A percentile compares a stretch with the other conserved stretches of the same genome.
phyloP scores from a whole-genome alignment of 2,888 invertebrate genomes.

The Tethea ocularis region DNA sequence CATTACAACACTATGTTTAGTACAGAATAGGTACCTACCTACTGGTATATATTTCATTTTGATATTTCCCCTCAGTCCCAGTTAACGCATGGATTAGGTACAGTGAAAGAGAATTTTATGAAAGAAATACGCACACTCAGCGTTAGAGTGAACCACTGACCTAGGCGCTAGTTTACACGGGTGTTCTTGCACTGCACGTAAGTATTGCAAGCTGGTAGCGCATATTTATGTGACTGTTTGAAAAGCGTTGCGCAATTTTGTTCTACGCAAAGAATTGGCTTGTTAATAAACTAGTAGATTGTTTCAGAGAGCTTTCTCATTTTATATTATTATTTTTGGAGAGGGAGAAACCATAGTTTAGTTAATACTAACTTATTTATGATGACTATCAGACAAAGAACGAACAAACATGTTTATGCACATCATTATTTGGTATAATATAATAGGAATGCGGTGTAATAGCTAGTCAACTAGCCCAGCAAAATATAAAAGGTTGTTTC shows the following conservation, averaged over 20 bases:
- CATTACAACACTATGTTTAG: neutral
- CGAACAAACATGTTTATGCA: too few relatives aligned
- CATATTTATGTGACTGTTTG: neutral
- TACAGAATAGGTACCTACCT: too few relatives aligned
- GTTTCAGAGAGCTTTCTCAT: too few relatives aligned
- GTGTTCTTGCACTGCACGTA: neutral
- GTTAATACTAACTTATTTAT: too few relatives aligned
- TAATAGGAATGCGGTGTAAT: too few relatives aligned
- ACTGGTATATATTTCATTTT: conserved; percentile 29
- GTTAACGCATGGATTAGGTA: conserved; percentile 62
- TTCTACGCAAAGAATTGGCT: neutral
- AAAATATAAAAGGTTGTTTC: too few relatives aligned
- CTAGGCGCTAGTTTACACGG: conserved; percentile 25
- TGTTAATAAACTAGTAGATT: neutral
- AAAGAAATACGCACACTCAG: conserved; percentile 51
- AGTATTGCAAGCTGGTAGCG: neutral
- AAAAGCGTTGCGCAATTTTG: neutral
- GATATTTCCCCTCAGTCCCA: conserved; percentile 47
- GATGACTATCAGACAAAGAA: too few relatives aligned
- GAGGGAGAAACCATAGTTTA: too few relatives aligned
- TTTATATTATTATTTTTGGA: too few relatives aligned
- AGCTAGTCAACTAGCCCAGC: too few relatives aligned
- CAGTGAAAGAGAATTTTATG: conserved; percentile 50
- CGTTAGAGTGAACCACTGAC: conserved; percentile 53
- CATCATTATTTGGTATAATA: too few relatives aligned